Percentiles rank a stretch among this genome's conserved stretches.
phyloP scores from a whole-genome alignment of 2,113 vertebrate genomes.

The Syngnathus typhle region DNA sequence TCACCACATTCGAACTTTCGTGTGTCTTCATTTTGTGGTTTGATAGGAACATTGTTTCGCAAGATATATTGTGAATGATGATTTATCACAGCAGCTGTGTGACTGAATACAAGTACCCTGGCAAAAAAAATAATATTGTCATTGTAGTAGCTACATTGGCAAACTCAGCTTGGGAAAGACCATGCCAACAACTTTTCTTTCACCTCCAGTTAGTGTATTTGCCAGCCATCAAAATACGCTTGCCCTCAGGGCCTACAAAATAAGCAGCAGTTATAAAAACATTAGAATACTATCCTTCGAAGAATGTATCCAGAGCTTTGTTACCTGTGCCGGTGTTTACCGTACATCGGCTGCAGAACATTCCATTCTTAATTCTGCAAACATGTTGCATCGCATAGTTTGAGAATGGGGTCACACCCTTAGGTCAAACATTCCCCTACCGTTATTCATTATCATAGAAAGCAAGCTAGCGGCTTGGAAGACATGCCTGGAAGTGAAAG shows the following conservation, averaged over 20 bases:
- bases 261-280: not conserved
- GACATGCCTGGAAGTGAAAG: too few species aligned
- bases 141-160: not conserved
- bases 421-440: not conserved
- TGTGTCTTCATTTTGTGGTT: conserved; percentile 1
- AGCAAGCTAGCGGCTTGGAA: too few species aligned
- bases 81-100: not conserved
- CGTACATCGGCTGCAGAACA: not conserved
- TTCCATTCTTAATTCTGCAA: not conserved
- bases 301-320: not conserved
- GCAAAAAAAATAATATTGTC: not conserved
- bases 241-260: not conserved
- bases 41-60: conserved; percentile 27
- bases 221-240: not conserved
- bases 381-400: not conserved
- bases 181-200: not conserved
- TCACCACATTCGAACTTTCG: conserved; percentile 4
- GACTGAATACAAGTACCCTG: not conserved
- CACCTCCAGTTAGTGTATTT: not conserved
- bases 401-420: not conserved
- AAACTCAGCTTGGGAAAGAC: not conserved
- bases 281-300: not conserved
- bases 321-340: not conserved
- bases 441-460: not conserved
- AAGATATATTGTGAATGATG: conserved; percentile 9